Base-by-base conservation (phyloP, 2,113 vertebrate genomes). In the Elaphurus davidianus region DNA sequence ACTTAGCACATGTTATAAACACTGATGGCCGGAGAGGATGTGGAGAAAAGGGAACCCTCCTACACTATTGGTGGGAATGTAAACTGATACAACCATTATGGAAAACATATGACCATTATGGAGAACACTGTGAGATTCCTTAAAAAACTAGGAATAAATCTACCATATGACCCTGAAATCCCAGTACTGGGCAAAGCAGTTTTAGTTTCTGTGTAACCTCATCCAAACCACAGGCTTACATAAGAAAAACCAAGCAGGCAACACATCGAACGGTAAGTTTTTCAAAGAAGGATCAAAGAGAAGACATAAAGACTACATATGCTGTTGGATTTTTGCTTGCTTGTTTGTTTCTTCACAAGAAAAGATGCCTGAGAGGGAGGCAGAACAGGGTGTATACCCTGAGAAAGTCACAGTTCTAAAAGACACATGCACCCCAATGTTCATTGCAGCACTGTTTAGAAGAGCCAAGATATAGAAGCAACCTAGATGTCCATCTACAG, bases 291-390 rank as follows among this genome's bases (percentile, higher is more conserved):
- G 45, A 30, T n/a, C 10, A 47, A 36, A 76, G 45, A 67, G 47
- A 57, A 81, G n/a, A 28, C 36, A 87, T 55, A 23, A 45, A 43
- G 88, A 50, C 9, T 11, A 17, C 45, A 81, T 52, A 23, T 43
- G 55, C 57, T n/a, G 10, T 19, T n/a, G 5, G 16, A 40, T 62
- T 19, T n/a, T 81, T 50, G 36, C 23, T 30, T 52, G n/a, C 40
- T 52, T 86, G 45, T 87, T 83, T 91, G 50, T 52, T 52, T 87
- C 40, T 84, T 74, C 91, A 45, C 25, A 87, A 94, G 64, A 47
- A 87, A 62, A 93, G 55, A 17, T n/a, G 30, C 23, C 47, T 4
- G 12, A 60, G n/a, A 50, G 36, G 21, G 3, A 13, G 76, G 54
- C 12, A 12, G 3, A 43, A 2, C 12, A 36, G n/a, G 33, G 28